Evolutionary conservation across 2,888 invertebrate species (phyloP).

Genomic region (Conops quadrifasciatus): DNA sequence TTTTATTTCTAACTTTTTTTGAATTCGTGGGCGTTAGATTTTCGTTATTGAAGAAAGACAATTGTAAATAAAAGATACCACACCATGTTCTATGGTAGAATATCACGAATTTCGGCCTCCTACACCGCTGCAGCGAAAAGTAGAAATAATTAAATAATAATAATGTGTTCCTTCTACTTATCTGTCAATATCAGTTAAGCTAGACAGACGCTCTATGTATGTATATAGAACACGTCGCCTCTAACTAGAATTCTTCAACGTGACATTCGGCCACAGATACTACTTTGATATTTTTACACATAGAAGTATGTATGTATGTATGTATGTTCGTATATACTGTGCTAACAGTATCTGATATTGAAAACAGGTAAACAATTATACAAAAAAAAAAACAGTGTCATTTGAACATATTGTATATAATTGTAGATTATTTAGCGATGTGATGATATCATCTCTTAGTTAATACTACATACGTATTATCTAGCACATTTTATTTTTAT

Average conservation of each 20-base stretch:
- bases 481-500: conserved; percentile 7
- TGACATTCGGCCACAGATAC: not conserved
- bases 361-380: conserved; percentile 32
- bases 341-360: conserved; percentile 1
- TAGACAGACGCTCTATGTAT: no score
- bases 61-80: no score
- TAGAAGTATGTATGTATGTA: not conserved
- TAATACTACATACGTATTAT: conserved; percentile 22
- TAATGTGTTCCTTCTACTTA: no score
- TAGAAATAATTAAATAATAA: no score
- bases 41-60: no score
- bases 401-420: conserved; percentile 3
- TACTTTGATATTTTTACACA: not conserved
- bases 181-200: no score
- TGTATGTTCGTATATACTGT: not conserved
- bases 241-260: not conserved
- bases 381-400: conserved; percentile 16
- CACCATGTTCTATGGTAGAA: no score
- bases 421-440: conserved; percentile 24
- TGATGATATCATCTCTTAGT: conserved; percentile 28
- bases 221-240: conserved; percentile 25
- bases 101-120: no score
- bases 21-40: no score
- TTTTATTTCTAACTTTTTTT: no score
- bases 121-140: no score